phyloP scores from a whole-genome alignment of 2,797 vertebrate species.

The Myotis pilosus region DNA sequence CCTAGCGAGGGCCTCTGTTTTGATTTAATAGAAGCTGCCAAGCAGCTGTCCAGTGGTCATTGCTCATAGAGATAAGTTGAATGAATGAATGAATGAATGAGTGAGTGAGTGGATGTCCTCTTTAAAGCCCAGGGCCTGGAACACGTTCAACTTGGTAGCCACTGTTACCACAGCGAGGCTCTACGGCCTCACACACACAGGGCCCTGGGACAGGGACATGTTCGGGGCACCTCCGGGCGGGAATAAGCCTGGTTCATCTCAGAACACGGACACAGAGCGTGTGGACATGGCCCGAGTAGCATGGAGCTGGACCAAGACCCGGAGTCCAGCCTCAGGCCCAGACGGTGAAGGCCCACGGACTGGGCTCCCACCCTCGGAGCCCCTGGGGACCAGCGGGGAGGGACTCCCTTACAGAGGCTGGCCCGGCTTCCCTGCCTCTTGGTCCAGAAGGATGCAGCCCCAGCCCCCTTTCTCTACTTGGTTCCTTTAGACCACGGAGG shows the following conservation, averaged over 20 bases:
- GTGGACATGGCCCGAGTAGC: background rate
- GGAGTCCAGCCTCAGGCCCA: background rate
- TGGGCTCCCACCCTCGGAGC: background rate
- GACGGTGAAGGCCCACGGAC: background rate
- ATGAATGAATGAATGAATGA: background rate
- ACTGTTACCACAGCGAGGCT: accelerated
- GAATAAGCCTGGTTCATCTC: background rate
- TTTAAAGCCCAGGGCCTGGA: background rate
- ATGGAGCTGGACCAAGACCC: background rate
- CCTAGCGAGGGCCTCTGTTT: background rate
- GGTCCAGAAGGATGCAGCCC: background rate
- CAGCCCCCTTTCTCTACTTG: background rate
- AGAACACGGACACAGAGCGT: background rate
- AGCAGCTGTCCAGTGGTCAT: background rate
- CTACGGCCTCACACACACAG: accelerated
- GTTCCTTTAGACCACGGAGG: constrained; percentile 48
- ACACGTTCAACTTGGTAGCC: accelerated
- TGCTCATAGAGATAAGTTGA: background rate
- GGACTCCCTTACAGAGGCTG: accelerated
- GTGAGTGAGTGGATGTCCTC: background rate
- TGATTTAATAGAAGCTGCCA: background rate
- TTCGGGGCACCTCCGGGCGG: background rate
- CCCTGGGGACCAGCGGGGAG: background rate
- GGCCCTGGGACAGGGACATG: background rate
- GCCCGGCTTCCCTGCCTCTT: background rate